Percentiles rank a stretch among this genome's conserved stretches.
Conservation (phyloP, 2,888 invertebrate genomes). For the Lypha dubia region DNA sequence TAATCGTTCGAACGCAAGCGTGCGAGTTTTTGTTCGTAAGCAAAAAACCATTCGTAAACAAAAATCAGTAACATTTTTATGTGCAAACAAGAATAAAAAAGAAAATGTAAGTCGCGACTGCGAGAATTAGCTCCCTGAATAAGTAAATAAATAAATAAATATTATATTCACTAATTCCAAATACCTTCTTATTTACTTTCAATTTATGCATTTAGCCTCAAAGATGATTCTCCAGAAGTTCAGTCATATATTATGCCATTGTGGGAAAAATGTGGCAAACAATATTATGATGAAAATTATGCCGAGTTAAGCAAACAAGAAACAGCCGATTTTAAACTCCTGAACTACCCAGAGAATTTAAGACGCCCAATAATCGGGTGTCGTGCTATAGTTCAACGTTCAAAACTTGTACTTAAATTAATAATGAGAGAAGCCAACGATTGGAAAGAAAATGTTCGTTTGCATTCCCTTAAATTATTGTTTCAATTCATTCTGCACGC, state of each 20-base stretch:
- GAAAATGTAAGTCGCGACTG: too few species aligned
- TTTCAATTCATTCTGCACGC: slow-evolving; percentile 82
- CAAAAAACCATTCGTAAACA: too few species aligned
- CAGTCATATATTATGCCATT: slow-evolving; percentile 86
- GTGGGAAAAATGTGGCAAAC: slow-evolving; percentile 90
- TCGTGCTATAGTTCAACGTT: slow-evolving; percentile 89
- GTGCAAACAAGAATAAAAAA: too few species aligned
- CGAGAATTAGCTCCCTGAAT: too few species aligned
- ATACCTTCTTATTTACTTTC: too few species aligned
- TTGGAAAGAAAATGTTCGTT: slow-evolving; percentile 83
- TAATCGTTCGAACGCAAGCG: too few species aligned
- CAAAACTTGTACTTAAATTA: slow-evolving; percentile 83
- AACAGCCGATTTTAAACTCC: slow-evolving; percentile 87
- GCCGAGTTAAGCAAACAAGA: slow-evolving; percentile 93
- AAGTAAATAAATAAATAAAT: too few species aligned
- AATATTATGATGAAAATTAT: slow-evolving; percentile 94
- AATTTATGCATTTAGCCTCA: slow-evolving; percentile 84
- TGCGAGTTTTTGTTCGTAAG: too few species aligned
- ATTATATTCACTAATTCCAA: too few species aligned
- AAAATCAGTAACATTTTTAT: too few species aligned
- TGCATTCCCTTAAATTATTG: slow-evolving; percentile 81
- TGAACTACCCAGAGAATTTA: slow-evolving; percentile 89
- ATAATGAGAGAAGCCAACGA: slow-evolving; percentile 81
- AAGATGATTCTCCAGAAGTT: slow-evolving; percentile 92
- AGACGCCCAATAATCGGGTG: slow-evolving; percentile 94